These are phyloP conservation scores for Lingula anatina DNA, from an alignment of 2,888 invertebrate species.

Conservation along the genomic window DNA sequence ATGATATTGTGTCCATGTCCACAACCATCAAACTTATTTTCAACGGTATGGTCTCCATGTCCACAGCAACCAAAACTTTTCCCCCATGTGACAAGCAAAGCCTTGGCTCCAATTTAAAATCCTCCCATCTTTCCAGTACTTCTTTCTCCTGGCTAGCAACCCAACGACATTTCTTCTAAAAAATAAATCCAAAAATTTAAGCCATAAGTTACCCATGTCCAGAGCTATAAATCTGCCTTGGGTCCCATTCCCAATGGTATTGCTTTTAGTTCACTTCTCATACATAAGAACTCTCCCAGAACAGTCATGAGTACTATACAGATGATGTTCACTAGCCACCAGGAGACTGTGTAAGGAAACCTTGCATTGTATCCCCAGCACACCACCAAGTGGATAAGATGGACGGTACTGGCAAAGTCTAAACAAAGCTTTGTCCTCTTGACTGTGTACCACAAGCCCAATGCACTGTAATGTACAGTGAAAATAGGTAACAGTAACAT, in stretches of 20 bases:
- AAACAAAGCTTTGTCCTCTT: conserved; percentile 92
- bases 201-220: no score
- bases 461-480: conserved; percentile 58
- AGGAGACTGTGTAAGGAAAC: conserved; percentile 82
- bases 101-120: no score
- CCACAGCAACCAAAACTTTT: no score
- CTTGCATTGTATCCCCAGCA: conserved; percentile 87
- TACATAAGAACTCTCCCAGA: conserved; percentile 90
- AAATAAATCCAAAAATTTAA: no score
- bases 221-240: background rate
- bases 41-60: no score
- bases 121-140: no score
- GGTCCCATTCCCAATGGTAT: conserved; percentile 69
- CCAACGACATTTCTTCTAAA: no score
- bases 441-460: conserved; percentile 81
- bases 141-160: no score
- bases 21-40: no score
- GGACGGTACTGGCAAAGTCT: conserved; percentile 91
- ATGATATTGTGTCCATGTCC: no score
- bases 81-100: no score
- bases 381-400: conserved; percentile 77
- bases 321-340: conserved; percentile 90
- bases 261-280: conserved; percentile 87
- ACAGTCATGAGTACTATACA: conserved; percentile 90
- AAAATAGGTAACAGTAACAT: background rate